Base-by-base conservation (phyloP, 2,797 vertebrate genomes). In the Sebastiscus albofasciatus region DNA sequence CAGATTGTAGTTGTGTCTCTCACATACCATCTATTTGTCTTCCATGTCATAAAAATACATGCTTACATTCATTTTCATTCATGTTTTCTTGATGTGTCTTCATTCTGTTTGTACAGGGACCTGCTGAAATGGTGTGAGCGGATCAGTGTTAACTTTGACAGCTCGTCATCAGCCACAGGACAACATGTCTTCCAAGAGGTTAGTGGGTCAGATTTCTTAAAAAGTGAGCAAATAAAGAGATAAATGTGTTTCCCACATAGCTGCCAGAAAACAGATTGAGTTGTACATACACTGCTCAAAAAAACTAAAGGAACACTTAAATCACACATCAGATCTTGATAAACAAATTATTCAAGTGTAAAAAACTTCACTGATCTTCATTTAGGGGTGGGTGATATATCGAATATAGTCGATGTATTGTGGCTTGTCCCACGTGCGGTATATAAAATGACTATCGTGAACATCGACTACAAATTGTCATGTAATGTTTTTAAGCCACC, bases 111-210 rank as follows among this genome's bases (percentile, higher is more conserved):
- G 8, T 14, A 26, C 88, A 99, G 98, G 91, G 99, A 99, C 87
- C 91, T 99, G 5, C 90, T 99, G 87, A 99, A 99, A 72, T 99
- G 98, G 98, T 99, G 98, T 72, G 97, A 97, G 82, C 96, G 99
- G 76, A 97, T 99, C 92, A 95, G 92, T 22, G 91, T 94, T 83
- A 96, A 94, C 90, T 99, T 99, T 29, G 95, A 98, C 85, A 94
- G 91, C 85, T 88, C 93, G 61, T 97, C 97, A 13, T 90, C 97
- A 26, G 89, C 94, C 69, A 95, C 97, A 27, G 95, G 97, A n/a
- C 93, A 98, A 70, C 95, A 93, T 67, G 96, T 99, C 95, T 99
- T 99, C 92, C 97, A 96, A 72, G 98, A 99, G 97, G 98, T 99
- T 76, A 91, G 93, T 72, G 22, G 4, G 2, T 72, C 75, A 13